Evolutionary conservation across 2,797 vertebrate genomes (phyloP).

Genomic region (Ateles fusciceps): DNA sequence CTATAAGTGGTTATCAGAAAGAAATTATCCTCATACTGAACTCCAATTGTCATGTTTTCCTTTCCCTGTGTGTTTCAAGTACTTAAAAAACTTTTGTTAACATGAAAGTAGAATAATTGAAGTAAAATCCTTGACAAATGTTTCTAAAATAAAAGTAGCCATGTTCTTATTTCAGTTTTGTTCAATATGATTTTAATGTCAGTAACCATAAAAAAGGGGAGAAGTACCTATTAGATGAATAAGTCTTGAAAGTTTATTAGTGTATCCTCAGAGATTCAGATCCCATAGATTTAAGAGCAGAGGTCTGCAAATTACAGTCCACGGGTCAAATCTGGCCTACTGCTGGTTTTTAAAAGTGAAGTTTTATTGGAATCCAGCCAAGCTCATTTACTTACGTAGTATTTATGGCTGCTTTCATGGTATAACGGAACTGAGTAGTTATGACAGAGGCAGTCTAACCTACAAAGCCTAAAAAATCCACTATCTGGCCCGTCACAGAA

Average conservation of each 20-base stretch:
- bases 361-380: not conserved
- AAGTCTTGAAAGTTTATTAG: conserved; percentile 36
- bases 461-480: conserved; percentile 44
- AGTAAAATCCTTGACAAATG: conserved; percentile 11
- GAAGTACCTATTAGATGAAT: not conserved
- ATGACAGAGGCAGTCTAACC: not conserved
- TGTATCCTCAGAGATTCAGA: not conserved
- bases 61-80: conserved; percentile 30
- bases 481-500: not conserved
- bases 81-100: not conserved
- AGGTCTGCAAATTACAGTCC: not conserved
- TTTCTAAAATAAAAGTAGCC: conserved; percentile 18
- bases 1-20: not conserved
- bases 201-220: not conserved
- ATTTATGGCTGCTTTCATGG: conserved; percentile 14
- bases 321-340: not conserved
- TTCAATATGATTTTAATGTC: not conserved
- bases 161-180: not conserved
- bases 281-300: conserved; percentile 11
- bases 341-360: conserved; percentile 21
- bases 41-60: conserved; percentile 10
- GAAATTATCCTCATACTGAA: conserved; percentile 1
- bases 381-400: not conserved
- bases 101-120: not conserved
- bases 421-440: not conserved